Evolutionary conservation across 2,888 invertebrate genomes (phyloP).

Genomic region (Scelioninae gen. 2): DNA sequence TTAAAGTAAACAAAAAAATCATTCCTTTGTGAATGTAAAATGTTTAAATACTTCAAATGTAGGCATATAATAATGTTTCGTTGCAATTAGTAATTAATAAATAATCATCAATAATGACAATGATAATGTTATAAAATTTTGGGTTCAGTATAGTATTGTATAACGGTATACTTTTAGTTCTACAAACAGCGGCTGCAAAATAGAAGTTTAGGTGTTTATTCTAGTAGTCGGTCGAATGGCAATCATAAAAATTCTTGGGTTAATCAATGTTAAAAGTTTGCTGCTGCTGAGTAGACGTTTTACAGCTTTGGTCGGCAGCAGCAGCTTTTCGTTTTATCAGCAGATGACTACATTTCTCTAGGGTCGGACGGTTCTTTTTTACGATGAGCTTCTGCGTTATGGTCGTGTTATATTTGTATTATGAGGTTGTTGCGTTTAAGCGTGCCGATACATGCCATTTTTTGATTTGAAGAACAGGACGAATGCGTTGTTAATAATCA

Average conservation of each 20-base stretch:
- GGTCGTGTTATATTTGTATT: slow-evolving; percentile 47
- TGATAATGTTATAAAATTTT: neutral
- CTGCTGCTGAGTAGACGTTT: slow-evolving; percentile 62
- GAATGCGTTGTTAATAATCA: neutral
- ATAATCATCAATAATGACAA: slow-evolving; percentile 4
- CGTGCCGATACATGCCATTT: slow-evolving; percentile 23
- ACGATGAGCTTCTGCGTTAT: slow-evolving; percentile 43
- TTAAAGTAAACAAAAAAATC: too few species aligned
- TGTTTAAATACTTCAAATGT: too few species aligned
- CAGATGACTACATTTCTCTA: slow-evolving; percentile 44
- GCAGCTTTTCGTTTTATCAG: slow-evolving; percentile 56
- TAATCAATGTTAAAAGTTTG: slow-evolving; percentile 69
- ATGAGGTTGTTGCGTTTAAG: slow-evolving; percentile 30
- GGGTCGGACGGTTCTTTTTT: slow-evolving; percentile 56
- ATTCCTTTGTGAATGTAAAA: too few species aligned
- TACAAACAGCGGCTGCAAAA: slow-evolving; percentile 26
- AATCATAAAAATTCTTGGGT: slow-evolving; percentile 69
- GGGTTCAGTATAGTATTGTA: neutral
- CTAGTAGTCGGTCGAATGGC: slow-evolving; percentile 56
- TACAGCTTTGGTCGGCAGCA: slow-evolving; percentile 63
- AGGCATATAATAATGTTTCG: neutral
- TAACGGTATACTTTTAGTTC: slow-evolving; percentile 6
- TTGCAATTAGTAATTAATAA: too few species aligned
- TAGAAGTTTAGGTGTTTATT: slow-evolving; percentile 46
- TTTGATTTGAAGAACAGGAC: neutral